A percentile compares a stretch with the other conserved stretches of the same genome.
Conservation (phyloP, 2,113 vertebrate genomes). For the Lycaon pictus region DNA sequence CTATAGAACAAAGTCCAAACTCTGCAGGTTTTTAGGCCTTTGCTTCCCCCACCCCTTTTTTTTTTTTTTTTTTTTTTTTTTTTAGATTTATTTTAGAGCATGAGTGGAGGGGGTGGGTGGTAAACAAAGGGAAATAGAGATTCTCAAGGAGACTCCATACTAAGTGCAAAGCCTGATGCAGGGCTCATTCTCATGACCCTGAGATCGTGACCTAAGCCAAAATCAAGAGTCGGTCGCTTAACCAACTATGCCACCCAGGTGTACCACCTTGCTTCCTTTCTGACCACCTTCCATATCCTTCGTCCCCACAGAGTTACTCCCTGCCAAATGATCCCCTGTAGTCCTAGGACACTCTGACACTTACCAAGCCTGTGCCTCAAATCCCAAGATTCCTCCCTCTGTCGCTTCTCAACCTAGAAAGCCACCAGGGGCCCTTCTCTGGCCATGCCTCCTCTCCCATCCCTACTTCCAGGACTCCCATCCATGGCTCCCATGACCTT, state of each 20-base stretch:
- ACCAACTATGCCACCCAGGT: neutral
- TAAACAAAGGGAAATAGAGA: neutral
- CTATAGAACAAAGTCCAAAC: neutral
- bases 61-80: neutral
- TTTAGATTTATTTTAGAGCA: neutral
- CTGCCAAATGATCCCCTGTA: neutral
- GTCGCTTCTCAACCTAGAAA: neutral
- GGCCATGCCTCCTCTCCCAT: neutral
- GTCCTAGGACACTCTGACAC: neutral
- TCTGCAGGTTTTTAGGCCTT: neutral
- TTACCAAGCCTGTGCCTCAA: neutral
- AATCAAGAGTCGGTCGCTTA: neutral
- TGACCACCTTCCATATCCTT: neutral
- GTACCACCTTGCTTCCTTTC: neutral
- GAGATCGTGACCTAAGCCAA: neutral
- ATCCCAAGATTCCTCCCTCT: neutral
- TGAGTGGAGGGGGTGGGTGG: neutral
- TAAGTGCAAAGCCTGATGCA: neutral
- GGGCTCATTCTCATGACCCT: neutral
- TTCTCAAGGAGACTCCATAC: neutral
- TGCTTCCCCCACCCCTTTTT: neutral
- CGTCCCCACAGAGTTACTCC: neutral
- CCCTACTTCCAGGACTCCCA: neutral
- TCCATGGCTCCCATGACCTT: neutral
- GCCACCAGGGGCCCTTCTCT: neutral